A percentile compares a stretch with the other conserved stretches of the same genome.
Conservation (phyloP, 2,113 vertebrate species). For the Chaetops frenatus region DNA sequence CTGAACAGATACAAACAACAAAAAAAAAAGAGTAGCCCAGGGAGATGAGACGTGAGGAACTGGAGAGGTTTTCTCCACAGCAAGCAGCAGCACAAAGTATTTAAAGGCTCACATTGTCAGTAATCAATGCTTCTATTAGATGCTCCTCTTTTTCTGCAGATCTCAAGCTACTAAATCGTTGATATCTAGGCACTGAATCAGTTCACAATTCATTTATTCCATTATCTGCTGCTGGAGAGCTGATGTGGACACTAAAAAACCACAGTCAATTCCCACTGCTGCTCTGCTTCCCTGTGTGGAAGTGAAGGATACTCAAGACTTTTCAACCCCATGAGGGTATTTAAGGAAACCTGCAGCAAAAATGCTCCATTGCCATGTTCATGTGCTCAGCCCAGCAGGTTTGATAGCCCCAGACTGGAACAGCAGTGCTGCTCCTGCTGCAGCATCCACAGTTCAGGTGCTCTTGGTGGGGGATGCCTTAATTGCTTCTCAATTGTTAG, state of each 20-base stretch:
- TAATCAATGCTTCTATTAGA: background rate
- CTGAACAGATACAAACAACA: background rate
- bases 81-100: background rate
- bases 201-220: background rate
- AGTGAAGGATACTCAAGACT: background rate
- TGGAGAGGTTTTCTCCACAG: background rate
- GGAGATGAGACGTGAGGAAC: background rate
- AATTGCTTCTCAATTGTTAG: background rate
- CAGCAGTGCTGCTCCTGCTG: background rate
- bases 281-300: background rate
- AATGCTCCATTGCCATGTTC: background rate
- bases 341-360: background rate
- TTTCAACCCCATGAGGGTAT: background rate
- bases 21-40: background rate
- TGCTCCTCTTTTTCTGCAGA: background rate
- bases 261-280: background rate
- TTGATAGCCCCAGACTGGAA: background rate
- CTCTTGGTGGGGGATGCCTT: background rate
- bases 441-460: fast-evolving
- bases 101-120: background rate
- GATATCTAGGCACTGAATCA: background rate
- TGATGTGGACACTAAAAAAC: background rate
- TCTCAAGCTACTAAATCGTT: background rate
- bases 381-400: background rate
- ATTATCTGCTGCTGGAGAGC: background rate